Percentiles rank a stretch among this genome's conserved stretches.
Conservation (phyloP, 2,797 vertebrate species). For the Ciconia nigra region DNA sequence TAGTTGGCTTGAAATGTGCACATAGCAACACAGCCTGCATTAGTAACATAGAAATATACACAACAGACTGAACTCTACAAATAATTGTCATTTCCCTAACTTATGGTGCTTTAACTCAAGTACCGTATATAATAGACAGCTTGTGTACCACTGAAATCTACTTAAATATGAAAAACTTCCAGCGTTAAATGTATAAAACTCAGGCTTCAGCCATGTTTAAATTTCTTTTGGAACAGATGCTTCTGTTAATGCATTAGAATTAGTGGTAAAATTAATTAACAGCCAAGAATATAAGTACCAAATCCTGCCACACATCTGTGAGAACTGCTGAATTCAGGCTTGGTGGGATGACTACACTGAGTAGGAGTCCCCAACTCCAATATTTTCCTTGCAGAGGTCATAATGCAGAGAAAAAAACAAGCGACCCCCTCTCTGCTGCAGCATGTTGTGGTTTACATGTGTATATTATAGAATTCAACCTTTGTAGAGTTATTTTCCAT, state of each 20-base stretch:
- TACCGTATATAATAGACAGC: not conserved
- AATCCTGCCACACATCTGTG: not conserved
- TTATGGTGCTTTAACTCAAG: not conserved
- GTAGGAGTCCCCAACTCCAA: not conserved
- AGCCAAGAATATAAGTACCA: not conserved
- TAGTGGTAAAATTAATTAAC: not conserved
- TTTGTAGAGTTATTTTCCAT: not conserved
- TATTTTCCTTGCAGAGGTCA: not conserved
- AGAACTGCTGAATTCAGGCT: not conserved
- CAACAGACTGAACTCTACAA: not conserved
- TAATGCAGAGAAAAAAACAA: not conserved
- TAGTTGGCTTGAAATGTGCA: not conserved
- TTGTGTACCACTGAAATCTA: not conserved
- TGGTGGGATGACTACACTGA: not conserved
- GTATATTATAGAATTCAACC: not conserved
- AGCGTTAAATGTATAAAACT: not conserved
- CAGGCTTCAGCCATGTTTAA: not conserved
- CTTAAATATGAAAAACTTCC: not conserved
- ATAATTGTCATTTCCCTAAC: not conserved
- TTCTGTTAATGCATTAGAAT: not conserved
- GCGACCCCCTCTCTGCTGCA: not conserved
- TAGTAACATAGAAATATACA: not conserved
- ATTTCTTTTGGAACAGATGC: not conserved
- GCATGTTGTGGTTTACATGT: not conserved
- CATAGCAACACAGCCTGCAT: not conserved